A percentile compares a stretch with the other conserved stretches of the same genome.
phyloP scores from a whole-genome alignment of 2,888 invertebrate species.

The Drosophila fungiperda region DNA sequence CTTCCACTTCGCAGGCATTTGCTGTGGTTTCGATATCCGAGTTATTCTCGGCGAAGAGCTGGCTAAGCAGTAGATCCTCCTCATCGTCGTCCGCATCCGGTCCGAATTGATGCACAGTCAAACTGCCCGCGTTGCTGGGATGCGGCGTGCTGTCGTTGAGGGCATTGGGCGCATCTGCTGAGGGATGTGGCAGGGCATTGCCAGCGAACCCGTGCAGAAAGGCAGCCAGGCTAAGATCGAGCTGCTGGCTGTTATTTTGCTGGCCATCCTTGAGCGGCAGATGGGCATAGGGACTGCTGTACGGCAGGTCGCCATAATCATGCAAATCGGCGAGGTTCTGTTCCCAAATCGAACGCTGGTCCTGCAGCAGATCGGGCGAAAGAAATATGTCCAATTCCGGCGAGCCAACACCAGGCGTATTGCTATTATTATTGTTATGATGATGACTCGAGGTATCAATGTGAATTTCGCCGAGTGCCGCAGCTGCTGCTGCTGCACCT shows the following conservation, averaged over 20 bases:
- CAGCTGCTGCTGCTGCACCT: conserved; percentile 35
- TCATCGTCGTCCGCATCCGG: conserved; percentile 54
- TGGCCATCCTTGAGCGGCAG: conserved; percentile 85
- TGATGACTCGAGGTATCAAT: conserved; percentile 52
- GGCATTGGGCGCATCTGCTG: conserved; percentile 53
- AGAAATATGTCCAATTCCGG: conserved; percentile 80
- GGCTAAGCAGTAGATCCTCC: conserved; percentile 45
- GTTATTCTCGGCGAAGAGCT: conserved; percentile 50
- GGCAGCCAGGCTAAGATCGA: conserved; percentile 76
- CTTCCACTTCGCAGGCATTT: conserved; percentile 68
- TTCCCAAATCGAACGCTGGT: conserved; percentile 86
- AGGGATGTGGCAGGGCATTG: conserved; percentile 15
- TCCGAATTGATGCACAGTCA: conserved; percentile 66
- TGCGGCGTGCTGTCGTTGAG: conserved; percentile 81
- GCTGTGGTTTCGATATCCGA: conserved; percentile 54
- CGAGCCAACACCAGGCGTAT: conserved; percentile 22
- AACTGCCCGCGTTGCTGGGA: conserved; percentile 66
- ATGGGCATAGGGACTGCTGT: conserved; percentile 76
- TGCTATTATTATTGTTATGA: conserved; percentile 14
- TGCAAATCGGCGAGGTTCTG: conserved; percentile 87
- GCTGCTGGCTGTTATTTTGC: conserved; percentile 71
- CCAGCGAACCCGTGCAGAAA: conserved; percentile 67
- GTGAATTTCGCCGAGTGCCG: conserved; percentile 59
- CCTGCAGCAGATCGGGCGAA: conserved; percentile 83
- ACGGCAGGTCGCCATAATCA: conserved; percentile 85